Base-by-base conservation (phyloP, 2,888 invertebrate genomes). In the Seira sanloemensis region DNA sequence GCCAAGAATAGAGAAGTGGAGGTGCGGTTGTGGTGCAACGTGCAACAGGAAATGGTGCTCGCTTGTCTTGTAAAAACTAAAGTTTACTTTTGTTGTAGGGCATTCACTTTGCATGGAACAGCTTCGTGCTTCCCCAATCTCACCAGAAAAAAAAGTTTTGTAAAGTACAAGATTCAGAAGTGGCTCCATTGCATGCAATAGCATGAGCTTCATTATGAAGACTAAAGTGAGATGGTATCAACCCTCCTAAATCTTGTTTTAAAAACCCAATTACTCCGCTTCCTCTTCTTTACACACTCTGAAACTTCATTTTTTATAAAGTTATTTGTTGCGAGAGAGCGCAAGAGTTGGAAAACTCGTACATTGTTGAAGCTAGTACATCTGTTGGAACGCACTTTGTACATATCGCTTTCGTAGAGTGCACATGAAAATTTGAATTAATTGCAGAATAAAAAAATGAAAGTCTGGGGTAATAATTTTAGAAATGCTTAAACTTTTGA, bases 171-270 rank as follows among this genome's bases (percentile, higher is more conserved):
- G 12, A 12, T 46, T 46, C 7, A 46, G 12, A 46, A 9, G 12
- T 9, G 46, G 12, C 12, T 7, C 7, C 12, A 46, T 9, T 12
- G 12, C 7, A 46, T 46, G 7, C 12, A 9, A 7, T 46, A 46
- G 7, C 46, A 9, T 9, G 12, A 46, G 12, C 12, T 46, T 7
- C 46, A 46, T 46, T 46, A 7, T 46, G 12, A 46, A 46, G n/a
- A n/a, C n/a, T 16, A 46, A 24, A 67, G 24, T 67, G 19, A 19
- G 69, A 69, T 72, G 24, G 58, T 62, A 62, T 62, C 74, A 50
- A 74, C 50, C 50, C 75, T 67, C 66, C 23, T 75, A 75, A 75
- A 75, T 75, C 75, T 75, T 75, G 66, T 66, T 75, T 75, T 75
- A 46, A 75, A 72, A 75, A 75, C 75, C 66, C 75, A 75, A 74